A percentile compares a stretch with the other conserved stretches of the same genome.
Conservation (phyloP, 92 coral and sea anemone species). For the Actinernus sp. region DNA sequence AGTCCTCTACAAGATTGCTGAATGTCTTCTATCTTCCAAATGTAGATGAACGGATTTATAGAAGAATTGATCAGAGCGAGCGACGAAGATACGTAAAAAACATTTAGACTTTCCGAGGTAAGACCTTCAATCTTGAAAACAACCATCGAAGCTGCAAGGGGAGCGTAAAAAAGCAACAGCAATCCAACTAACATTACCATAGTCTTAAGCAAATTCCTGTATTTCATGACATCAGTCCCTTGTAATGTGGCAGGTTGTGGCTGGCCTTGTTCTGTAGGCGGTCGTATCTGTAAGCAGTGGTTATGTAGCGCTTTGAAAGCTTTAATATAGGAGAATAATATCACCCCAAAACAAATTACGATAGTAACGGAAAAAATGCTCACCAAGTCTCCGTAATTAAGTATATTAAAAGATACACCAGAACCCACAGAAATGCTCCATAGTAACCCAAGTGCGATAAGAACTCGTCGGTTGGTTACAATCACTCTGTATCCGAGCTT, state of each 20-base stretch:
- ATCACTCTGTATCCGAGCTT: neutral
- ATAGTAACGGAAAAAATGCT: neutral
- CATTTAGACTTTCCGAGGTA: neutral
- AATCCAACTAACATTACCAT: neutral
- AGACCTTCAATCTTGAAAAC: neutral
- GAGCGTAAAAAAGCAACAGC: neutral
- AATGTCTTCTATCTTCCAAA: conserved; percentile 1
- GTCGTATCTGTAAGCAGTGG: neutral
- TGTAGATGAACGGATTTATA: neutral
- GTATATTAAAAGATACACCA: neutral
- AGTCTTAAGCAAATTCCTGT: neutral
- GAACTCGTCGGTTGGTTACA: neutral
- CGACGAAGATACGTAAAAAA: neutral
- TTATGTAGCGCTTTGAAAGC: neutral
- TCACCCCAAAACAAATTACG: neutral
- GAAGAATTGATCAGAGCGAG: neutral
- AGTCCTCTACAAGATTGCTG: neutral
- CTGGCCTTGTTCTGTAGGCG: too few relatives aligned
- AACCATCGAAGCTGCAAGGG: neutral
- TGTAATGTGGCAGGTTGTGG: too few relatives aligned
- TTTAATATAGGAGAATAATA: neutral
- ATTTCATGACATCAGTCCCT: conserved; percentile 1
- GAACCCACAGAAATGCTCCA: neutral
- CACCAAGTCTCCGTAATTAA: neutral
- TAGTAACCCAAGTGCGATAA: neutral